Evolutionary conservation across 1,140 invertebrate species (phyloP), one percentile per base, ranked within the genome.

Genomic region (Panagrolaimus sp.): DNA sequence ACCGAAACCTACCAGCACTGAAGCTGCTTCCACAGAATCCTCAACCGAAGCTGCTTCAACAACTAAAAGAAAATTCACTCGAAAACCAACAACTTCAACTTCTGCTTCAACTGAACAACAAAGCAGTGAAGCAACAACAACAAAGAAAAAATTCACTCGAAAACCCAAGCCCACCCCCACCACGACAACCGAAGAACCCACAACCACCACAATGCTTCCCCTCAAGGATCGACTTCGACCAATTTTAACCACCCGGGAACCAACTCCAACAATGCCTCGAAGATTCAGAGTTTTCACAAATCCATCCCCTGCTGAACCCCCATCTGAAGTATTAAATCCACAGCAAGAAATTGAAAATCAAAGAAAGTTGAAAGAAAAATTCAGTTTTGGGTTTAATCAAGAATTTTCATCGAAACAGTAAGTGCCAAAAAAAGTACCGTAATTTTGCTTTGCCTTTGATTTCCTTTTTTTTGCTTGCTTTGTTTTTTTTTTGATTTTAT

Each of bases 131-230:
- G 15, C 15, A 28, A 21, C 48, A 5, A 52, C 48, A 8, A 52
- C 48, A 17, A 52, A 17, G 0, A 52, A 14, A 15, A 17, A 12
- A 28, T 58, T 28, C 28, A 26, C 52, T 12, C 52, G 52, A 58
- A 21, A 4, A 58, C 52, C 21, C 14, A 12, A 21, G 21, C 21
- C 28, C 15, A 12, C 21, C 1, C 14, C 21, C 4, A 21, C 52
- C 10, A 58, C 52, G 12, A 21, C 52, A 3, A 58, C 52, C n/a
- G 10, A 58, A 58, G 21, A 58, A 28, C 52, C 52, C 0, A 58
- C 52, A 58, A 58, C 52, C 12, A 58, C 52, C 15, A n/a, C 52
- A 3, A 21, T 58, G 52, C 52, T 58, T 10, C 52, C 10, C 21
- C 17, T 26, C 15, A 21, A 21, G 21, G 52, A 58, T 58, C 21